Percentiles rank a stretch among this genome's conserved stretches.
Conservation (phyloP, 2,797 vertebrate genomes). For the Melanogrammus aeglefinus region DNA sequence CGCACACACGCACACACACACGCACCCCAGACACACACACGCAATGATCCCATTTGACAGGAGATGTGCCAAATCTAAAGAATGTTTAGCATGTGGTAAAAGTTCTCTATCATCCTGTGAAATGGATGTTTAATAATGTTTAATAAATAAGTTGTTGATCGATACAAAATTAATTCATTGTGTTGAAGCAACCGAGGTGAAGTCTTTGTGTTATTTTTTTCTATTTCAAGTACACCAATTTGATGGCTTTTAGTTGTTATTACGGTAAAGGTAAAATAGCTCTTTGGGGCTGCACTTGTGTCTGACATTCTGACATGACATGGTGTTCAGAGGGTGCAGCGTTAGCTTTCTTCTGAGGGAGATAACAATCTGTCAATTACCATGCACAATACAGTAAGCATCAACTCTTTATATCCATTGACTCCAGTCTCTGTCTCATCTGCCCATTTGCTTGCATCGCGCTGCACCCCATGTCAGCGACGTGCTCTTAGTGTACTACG, state of each 20-base stretch:
- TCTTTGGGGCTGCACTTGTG: background rate
- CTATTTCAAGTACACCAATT: background rate
- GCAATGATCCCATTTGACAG: background rate
- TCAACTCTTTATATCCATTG: background rate
- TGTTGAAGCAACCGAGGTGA: background rate
- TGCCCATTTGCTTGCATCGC: background rate
- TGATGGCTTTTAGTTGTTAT: background rate
- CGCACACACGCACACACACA: no score
- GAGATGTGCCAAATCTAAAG: background rate
- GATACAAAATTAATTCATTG: background rate
- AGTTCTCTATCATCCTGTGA: background rate
- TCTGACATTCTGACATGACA: background rate
- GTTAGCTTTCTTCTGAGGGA: no score
- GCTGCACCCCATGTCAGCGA: background rate
- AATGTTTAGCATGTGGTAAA: background rate
- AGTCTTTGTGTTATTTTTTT: background rate
- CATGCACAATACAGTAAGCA: slow-evolving; percentile 5
- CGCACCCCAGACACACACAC: no score
- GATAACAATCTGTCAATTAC: slow-evolving; percentile 1
- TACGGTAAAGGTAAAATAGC: background rate
- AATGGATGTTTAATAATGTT: background rate
- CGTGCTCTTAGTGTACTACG: slow-evolving; percentile 25
- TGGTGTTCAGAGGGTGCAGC: background rate
- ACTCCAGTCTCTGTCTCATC: background rate
- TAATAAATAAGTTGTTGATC: no score